Percentiles rank a stretch among this genome's conserved stretches.
Conservation (phyloP, 2,797 vertebrate species). For the Onychomys arenicola region DNA sequence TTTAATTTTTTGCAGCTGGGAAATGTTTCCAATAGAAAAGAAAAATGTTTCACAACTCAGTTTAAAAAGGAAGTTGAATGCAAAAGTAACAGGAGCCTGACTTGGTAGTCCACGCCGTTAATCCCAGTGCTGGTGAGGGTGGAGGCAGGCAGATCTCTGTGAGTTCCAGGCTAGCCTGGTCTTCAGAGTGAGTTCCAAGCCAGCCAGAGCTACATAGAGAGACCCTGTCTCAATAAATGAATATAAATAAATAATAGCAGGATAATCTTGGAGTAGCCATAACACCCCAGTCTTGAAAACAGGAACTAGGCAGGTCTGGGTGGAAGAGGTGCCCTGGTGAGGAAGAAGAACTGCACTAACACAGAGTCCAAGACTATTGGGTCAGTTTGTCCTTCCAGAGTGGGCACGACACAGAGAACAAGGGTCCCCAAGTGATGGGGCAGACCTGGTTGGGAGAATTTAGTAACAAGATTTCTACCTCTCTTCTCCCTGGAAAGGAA, state of each 20-base stretch:
- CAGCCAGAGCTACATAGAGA: neutral
- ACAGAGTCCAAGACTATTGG: too few species aligned
- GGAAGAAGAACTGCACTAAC: neutral
- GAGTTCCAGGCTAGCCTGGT: neutral
- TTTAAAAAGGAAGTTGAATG: neutral
- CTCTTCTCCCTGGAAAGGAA: neutral
- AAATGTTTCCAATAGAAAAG: neutral
- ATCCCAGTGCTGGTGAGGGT: neutral
- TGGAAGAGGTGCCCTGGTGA: accelerated
- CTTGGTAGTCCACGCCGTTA: neutral
- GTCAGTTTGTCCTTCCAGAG: neutral
- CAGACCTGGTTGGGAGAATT: neutral
- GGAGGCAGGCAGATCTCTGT: neutral
- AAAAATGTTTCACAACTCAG: neutral
- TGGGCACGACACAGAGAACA: neutral
- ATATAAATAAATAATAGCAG: neutral
- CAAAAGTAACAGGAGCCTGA: neutral
- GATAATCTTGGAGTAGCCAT: neutral
- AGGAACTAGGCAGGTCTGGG: neutral
- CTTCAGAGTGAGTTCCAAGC: neutral
- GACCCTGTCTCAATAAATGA: neutral
- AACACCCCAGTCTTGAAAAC: neutral
- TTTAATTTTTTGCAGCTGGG: neutral
- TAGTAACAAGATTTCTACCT: accelerated
- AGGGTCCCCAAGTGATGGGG: accelerated